Conservation (phyloP, 2,797 vertebrate species). For the Bufotes viridis region DNA sequence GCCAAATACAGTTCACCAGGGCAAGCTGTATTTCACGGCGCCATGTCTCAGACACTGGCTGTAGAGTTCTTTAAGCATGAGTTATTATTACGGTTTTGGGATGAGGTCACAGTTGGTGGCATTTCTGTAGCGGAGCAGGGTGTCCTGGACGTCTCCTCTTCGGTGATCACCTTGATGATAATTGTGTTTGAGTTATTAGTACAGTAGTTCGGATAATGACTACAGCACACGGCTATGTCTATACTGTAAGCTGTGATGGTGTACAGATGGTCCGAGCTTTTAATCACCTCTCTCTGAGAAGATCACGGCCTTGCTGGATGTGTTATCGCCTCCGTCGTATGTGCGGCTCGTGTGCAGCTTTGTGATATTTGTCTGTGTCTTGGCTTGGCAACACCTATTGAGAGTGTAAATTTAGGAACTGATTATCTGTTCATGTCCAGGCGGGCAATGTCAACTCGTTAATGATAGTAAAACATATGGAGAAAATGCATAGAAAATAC, state of each 20-base stretch:
- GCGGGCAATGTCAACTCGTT: too few species aligned
- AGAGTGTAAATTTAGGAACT: not conserved
- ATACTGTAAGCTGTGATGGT: not conserved
- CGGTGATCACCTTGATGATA: conserved; percentile 26
- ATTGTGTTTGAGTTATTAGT: conserved; percentile 46
- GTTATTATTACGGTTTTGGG: too few species aligned
- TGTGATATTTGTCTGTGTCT: not conserved
- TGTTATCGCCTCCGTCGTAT: not conserved
- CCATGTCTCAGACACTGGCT: too few species aligned
- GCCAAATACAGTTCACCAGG: too few species aligned
- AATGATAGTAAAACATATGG: too few species aligned
- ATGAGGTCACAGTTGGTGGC: not conserved
- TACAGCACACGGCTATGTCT: not conserved
- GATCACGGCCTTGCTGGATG: conserved; percentile 43
- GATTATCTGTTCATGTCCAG: conserved; percentile 7
- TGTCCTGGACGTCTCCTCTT: conserved; percentile 8
- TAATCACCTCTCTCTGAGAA: conserved; percentile 53
- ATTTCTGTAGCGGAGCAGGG: not conserved
- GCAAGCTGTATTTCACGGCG: too few species aligned
- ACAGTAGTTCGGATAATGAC: conserved; percentile 32
- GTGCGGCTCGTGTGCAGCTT: not conserved
- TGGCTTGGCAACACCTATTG: conserved; percentile 1
- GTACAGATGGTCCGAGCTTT: conserved; percentile 54
- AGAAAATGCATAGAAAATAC: too few species aligned
- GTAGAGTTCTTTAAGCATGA: too few species aligned